Evolutionary conservation across 2,113 vertebrate species (phyloP).

Genomic region (Thryonomys swinderianus): DNA sequence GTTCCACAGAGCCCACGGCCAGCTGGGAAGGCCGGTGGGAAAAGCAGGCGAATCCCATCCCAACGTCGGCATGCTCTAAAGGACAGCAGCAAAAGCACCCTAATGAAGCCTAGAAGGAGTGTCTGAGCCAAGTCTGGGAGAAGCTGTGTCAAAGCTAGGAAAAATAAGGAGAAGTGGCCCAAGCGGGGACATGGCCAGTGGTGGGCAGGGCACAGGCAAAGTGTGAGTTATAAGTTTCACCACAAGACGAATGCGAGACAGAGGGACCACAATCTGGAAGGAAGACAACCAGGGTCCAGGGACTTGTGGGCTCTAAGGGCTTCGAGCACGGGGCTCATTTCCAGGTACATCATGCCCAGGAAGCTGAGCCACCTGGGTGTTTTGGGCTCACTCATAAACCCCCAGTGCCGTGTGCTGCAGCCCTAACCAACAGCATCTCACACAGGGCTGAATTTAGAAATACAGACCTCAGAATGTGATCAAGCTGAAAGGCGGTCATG

Average conservation of each 20-base stretch:
- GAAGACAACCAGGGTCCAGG: no score
- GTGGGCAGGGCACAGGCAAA: no score
- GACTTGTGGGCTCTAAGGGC: not conserved
- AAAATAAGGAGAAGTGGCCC: rapidly evolving
- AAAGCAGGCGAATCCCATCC: not conserved
- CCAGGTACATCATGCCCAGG: no score
- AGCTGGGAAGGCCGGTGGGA: not conserved
- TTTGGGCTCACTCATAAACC: rapidly evolving
- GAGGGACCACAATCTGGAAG: not conserved
- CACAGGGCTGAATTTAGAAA: not conserved
- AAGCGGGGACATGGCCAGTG: not conserved
- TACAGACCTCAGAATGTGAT: not conserved
- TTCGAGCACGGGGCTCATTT: not conserved
- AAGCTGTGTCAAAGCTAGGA: not conserved
- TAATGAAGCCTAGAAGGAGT: not conserved
- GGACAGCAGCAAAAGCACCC: rapidly evolving
- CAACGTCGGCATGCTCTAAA: rapidly evolving
- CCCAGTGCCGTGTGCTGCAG: not conserved
- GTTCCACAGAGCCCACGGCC: not conserved
- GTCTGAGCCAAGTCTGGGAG: not conserved
- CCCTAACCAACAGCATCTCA: not conserved
- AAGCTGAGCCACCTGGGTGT: no score
- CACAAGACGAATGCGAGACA: not conserved
- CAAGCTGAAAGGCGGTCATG: not conserved
- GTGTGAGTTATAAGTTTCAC: not conserved